A percentile compares a stretch with the other conserved stretches of the same genome.
phyloP scores from a whole-genome alignment of 1,140 invertebrate species.

The Drosophila truncata region DNA sequence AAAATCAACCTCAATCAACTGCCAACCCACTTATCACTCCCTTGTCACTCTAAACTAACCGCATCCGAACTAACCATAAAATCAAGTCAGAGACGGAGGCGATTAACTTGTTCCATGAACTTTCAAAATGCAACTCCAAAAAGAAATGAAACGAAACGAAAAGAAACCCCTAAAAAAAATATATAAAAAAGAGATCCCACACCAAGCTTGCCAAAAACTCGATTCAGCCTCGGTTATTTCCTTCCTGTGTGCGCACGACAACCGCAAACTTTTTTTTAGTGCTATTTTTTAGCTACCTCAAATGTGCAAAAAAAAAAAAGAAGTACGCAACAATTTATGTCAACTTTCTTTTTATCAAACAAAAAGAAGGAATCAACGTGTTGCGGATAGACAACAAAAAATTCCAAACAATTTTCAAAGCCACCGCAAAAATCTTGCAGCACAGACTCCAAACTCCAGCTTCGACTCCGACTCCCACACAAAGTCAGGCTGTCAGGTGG shows the following conservation, averaged over 20 bases:
- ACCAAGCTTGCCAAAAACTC: conserved; percentile 58
- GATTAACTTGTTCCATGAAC: conserved; percentile 76
- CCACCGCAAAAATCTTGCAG: conserved; percentile 74
- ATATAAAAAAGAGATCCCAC: conserved; percentile 57
- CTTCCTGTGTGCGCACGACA: conserved; percentile 64
- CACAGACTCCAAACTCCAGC: conserved; percentile 20
- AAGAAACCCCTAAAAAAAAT: conserved; percentile 26
- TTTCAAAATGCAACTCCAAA: conserved; percentile 73
- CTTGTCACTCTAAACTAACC: conserved; percentile 41
- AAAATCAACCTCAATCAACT: conserved; percentile 20
- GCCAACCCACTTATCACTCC: conserved; percentile 43
- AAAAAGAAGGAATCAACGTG: conserved; percentile 73
- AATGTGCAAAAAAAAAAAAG: conserved; percentile 41
- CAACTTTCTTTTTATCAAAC: conserved; percentile 83
- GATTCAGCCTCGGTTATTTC: conserved; percentile 56
- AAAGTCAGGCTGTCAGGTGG: conserved; percentile 76
- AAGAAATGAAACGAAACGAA: conserved; percentile 30
- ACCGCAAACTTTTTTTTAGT: conserved; percentile 45
- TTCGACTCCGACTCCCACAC: conserved; percentile 62
- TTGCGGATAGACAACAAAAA: conserved; percentile 30
- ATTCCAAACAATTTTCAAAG: conserved; percentile 80
- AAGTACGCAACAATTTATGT: conserved; percentile 75
- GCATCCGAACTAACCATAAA: conserved; percentile 28
- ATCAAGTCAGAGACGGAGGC: conserved; percentile 45
- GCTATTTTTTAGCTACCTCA: conserved; percentile 47